These are phyloP conservation scores for Abrostola triplasia DNA, from an alignment of 2,888 invertebrate species.

Conservation along the genomic window DNA sequence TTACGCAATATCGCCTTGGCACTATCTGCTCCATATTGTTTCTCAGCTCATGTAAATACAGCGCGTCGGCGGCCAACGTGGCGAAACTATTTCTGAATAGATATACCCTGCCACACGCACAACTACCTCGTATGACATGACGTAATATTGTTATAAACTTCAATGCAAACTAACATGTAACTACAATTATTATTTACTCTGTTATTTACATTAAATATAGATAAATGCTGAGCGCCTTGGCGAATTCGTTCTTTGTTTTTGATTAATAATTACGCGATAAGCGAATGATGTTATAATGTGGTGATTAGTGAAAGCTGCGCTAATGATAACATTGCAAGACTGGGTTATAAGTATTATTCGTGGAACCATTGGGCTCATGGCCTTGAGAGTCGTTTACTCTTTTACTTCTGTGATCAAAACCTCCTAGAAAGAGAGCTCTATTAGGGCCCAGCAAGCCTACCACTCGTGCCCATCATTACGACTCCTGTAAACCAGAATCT, in stretches of 20 bases:
- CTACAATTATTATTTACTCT: neutral
- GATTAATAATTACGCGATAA: slow-evolving; percentile 8
- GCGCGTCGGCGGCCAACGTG: slow-evolving; percentile 7
- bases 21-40: slow-evolving; percentile 22
- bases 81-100: slow-evolving; percentile 16
- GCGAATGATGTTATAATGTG: slow-evolving; percentile 18
- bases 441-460: no score
- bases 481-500: no score
- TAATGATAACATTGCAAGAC: neutral
- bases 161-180: no score
- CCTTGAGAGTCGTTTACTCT: no score
- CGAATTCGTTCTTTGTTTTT: slow-evolving; percentile 20
- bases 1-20: slow-evolving; percentile 50
- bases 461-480: no score
- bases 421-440: no score
- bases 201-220: neutral
- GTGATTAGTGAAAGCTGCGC: slow-evolving; percentile 16
- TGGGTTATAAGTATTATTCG: no score
- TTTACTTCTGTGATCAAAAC: no score
- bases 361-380: no score
- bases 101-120: neutral
- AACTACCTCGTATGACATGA: neutral
- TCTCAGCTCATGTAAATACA: slow-evolving; percentile 16
- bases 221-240: slow-evolving; percentile 22
- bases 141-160: neutral